Evolutionary conservation across 2,888 invertebrate genomes (phyloP).

Genomic region (Plagodis pulveraria): DNA sequence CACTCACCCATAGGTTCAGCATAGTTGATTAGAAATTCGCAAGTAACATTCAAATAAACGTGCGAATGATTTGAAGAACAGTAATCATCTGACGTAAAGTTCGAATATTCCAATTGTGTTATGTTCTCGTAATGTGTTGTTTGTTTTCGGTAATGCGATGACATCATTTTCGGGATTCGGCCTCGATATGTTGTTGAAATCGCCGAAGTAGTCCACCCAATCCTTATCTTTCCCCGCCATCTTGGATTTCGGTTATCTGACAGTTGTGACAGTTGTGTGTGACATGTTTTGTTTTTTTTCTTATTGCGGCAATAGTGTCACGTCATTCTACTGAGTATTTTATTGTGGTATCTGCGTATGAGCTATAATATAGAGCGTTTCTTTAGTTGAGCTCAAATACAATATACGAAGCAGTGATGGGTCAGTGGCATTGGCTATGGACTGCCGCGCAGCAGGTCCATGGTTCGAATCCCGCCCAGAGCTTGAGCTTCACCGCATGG

Average conservation of each 20-base stretch:
- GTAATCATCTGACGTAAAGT: conserved; percentile 70
- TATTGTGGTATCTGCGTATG: conserved; percentile 1
- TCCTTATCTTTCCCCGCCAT: conserved; percentile 67
- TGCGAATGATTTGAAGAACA: conserved; percentile 74
- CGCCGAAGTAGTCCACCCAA: conserved; percentile 63
- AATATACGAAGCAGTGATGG: too few relatives aligned
- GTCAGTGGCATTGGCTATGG: too few relatives aligned
- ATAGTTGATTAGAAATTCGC: conserved; percentile 87
- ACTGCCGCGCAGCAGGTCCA: too few relatives aligned
- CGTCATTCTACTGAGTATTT: conserved; percentile 31
- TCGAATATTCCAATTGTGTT: conserved; percentile 58
- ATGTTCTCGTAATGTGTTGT: conserved; percentile 62
- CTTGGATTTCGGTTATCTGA: conserved; percentile 55
- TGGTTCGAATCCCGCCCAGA: too few relatives aligned
- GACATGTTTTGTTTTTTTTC: conserved; percentile 36
- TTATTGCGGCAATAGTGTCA: conserved; percentile 13
- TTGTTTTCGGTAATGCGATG: conserved; percentile 44
- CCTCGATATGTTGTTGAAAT: conserved; percentile 47
- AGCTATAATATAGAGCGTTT: not conserved
- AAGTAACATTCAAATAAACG: conserved; percentile 86
- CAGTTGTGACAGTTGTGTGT: conserved; percentile 48
- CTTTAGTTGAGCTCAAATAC: conserved; percentile 1
- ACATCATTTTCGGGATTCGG: conserved; percentile 29
- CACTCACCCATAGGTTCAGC: conserved; percentile 87
- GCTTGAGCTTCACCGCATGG: too few relatives aligned